Evolutionary conservation across 2,113 vertebrate species (phyloP).

Genomic region (Colinus virginianus): DNA sequence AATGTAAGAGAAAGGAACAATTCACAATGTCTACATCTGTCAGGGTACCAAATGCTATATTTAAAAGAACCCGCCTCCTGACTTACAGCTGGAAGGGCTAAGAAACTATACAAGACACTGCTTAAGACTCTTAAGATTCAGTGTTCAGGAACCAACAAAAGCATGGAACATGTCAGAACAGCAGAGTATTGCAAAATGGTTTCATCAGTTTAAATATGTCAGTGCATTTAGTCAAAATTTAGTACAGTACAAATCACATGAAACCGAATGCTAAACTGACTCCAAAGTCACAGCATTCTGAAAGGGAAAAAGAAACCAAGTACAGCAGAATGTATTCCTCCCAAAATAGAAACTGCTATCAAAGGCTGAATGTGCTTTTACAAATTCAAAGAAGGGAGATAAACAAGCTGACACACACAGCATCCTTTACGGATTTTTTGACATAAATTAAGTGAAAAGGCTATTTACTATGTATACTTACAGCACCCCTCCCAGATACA

Average conservation of each 20-base stretch:
- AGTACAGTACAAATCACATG: slow-evolving; percentile 17
- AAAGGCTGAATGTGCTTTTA: slow-evolving; percentile 17
- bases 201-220: slow-evolving; percentile 37
- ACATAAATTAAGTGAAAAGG: slow-evolving; percentile 31
- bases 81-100: neutral
- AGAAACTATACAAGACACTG: neutral
- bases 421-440: slow-evolving; percentile 53
- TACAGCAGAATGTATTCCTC: slow-evolving; percentile 5
- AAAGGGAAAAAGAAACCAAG: neutral
- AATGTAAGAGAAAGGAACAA: neutral
- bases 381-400: slow-evolving; percentile 34
- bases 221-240: slow-evolving; percentile 34
- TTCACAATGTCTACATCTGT: neutral
- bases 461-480: neutral
- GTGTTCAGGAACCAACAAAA: neutral
- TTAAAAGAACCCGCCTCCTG: neutral
- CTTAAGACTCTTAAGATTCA: neutral
- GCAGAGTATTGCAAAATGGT: neutral
- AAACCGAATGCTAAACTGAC: slow-evolving; percentile 8
- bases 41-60: neutral
- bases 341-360: slow-evolving; percentile 36
- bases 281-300: neutral
- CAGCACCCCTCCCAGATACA: neutral
- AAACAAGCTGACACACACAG: slow-evolving; percentile 47
- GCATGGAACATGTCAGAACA: neutral